These are phyloP conservation scores for Lithobates pipiens DNA, from an alignment of 2,797 vertebrate genomes.

Conservation along the genomic window DNA sequence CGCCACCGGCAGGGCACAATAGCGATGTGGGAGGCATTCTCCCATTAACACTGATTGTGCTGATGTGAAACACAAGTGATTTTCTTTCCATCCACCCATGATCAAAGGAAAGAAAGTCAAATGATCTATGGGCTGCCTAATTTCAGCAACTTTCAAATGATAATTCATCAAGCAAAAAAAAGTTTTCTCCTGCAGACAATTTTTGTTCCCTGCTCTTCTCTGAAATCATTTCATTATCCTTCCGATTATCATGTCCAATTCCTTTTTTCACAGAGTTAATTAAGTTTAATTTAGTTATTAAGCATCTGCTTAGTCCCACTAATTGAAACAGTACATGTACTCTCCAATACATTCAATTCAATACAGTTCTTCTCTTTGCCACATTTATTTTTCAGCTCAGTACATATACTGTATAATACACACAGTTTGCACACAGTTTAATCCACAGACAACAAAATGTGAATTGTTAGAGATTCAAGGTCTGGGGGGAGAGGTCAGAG, in stretches of 20 bases:
- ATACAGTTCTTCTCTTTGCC: not conserved
- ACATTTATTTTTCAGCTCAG: not conserved
- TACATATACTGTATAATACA: not conserved
- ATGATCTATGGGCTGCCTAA: too few relatives aligned
- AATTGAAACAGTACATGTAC: not conserved
- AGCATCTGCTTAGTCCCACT: not conserved
- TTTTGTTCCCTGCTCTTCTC: too few relatives aligned
- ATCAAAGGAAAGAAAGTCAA: too few relatives aligned
- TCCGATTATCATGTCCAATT: conserved; percentile 4
- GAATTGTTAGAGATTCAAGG: not conserved
- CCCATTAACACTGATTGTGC: too few relatives aligned
- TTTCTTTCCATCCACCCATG: too few relatives aligned
- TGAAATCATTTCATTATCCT: not conserved
- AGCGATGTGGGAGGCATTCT: too few relatives aligned
- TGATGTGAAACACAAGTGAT: too few relatives aligned
- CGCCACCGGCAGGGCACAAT: too few relatives aligned
- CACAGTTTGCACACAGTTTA: not conserved
- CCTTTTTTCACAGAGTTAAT: conserved; percentile 4
- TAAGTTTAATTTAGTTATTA: conserved; percentile 10
- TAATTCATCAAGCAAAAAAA: too few relatives aligned
- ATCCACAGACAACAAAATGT: not conserved
- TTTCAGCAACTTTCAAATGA: too few relatives aligned
- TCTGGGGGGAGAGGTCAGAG: not conserved
- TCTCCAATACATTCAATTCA: not conserved
- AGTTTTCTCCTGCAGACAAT: too few relatives aligned